A percentile compares a stretch with the other conserved stretches of the same genome.
Conservation (phyloP, 1,140 invertebrate genomes). For the Halictus rubicundus region DNA sequence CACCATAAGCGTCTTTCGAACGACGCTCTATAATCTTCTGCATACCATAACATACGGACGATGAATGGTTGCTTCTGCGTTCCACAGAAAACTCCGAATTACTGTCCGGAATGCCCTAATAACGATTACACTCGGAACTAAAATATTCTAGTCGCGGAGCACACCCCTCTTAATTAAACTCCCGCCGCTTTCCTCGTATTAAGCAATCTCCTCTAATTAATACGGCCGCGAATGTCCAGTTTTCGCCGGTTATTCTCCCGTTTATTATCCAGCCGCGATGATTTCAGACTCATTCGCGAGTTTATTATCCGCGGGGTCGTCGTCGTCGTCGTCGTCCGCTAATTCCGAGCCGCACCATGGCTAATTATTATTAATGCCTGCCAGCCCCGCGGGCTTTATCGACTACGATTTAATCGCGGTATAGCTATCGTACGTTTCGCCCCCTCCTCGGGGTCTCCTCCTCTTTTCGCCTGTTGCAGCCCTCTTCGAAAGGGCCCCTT, state of each 20-base stretch:
- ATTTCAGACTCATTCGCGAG: neutral
- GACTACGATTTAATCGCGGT: slow-evolving; percentile 42
- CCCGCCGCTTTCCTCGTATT: neutral
- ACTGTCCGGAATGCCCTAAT: too few relatives aligned
- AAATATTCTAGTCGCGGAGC: too few relatives aligned
- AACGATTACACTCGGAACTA: too few relatives aligned
- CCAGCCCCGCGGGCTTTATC: slow-evolving; percentile 12
- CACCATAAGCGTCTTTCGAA: too few relatives aligned
- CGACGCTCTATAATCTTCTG: too few relatives aligned
- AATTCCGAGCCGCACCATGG: slow-evolving; percentile 27
- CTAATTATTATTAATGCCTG: slow-evolving; percentile 49
- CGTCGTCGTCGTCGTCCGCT: neutral
- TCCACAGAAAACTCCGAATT: too few relatives aligned
- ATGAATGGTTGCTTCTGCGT: too few relatives aligned
- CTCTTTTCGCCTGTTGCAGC: neutral
- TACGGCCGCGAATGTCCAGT: slow-evolving; percentile 10
- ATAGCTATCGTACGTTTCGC: neutral
- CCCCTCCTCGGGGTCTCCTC: neutral
- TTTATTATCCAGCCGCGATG: neutral
- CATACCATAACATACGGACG: too few relatives aligned
- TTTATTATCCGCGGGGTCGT: slow-evolving; percentile 26
- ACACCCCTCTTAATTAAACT: too few relatives aligned
- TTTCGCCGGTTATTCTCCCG: slow-evolving; percentile 9
- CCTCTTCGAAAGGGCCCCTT: too few relatives aligned
- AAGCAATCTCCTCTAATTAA: slow-evolving; percentile 21